Evolutionary conservation across 2,888 invertebrate genomes (phyloP), one percentile per base, ranked within the genome.

Genomic region (Blastobasis adustella): DNA sequence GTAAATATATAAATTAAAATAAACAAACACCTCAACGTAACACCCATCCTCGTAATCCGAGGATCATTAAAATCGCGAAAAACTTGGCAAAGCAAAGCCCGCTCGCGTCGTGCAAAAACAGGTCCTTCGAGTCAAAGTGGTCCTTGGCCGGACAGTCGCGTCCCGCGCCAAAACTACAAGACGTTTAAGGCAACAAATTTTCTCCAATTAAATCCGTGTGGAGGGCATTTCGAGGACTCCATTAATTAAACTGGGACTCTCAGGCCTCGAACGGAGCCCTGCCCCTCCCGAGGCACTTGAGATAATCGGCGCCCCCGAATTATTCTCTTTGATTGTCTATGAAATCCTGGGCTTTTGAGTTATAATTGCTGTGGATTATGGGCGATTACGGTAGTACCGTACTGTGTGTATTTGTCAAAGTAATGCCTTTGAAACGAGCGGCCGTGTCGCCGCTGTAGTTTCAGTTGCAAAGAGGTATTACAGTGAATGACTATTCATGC

Each of bases 241-340:
- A 74, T 80, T 83, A 82, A 82, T 82, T 82, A 83, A 79, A 78
- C 66, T 65, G 62, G 68, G 68, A 68, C 61, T 71, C 75, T 67
- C 66, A 73, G 62, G 60, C 57, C 55, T 58, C 62, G 61, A 60
- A 68, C 23, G 67, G 67, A 56, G 61, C 58, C 58, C 62, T 65
- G 45, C 43, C 49, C 44, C 71, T 65, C 69, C 67, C 59, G 63
- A 63, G 58, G 60, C 73, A 67, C 81, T 81, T 62, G 67, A 76
- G 72, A 80, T 83, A 82, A 85, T 82, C 80, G 76, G 65, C 64
- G 75, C 69, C 70, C 69, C 70, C 71, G 76, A 79, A 81, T 82
- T 79, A 78, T 78, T 76, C 77, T 71, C 79, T 81, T 78, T 78
- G 76, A 78, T 74, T 80, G 74, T 77, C 76, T 77, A 76, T 71